phyloP scores from a whole-genome alignment of 2,113 vertebrate species.

The Labrus mixtus region DNA sequence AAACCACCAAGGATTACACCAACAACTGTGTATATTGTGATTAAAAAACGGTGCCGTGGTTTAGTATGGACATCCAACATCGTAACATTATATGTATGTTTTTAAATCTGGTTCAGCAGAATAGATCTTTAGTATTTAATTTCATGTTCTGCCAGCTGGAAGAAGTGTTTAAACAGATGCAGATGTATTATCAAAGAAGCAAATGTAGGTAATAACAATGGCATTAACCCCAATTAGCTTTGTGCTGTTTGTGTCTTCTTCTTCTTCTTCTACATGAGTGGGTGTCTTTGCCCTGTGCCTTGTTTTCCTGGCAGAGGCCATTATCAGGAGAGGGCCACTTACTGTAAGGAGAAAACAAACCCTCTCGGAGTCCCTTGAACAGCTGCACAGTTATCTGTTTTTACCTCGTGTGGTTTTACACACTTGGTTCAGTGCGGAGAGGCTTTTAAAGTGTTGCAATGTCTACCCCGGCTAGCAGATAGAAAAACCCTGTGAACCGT shows the following conservation, averaged over 20 bases:
- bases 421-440: constrained; percentile 20
- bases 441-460: constrained; percentile 29
- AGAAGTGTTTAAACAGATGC: constrained; percentile 5
- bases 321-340: constrained; percentile 12
- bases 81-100: too few relatives aligned
- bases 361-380: constrained; percentile 1
- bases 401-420: constrained; percentile 22
- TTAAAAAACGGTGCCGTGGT: too few relatives aligned
- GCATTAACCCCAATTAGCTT: too few relatives aligned
- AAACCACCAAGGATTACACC: too few relatives aligned
- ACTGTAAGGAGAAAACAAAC: background rate
- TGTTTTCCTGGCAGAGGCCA: constrained; percentile 5
- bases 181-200: background rate
- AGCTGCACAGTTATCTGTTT: constrained; percentile 46
- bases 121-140: background rate
- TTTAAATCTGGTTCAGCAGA: too few relatives aligned
- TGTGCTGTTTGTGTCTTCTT: background rate
- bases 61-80: too few relatives aligned
- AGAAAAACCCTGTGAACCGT: constrained; percentile 62
- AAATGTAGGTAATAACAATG: background rate
- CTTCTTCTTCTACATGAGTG: constrained; percentile 13
- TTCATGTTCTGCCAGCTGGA: background rate
- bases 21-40: too few relatives aligned
- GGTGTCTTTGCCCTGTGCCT: background rate
- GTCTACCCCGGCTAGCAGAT: constrained; percentile 55